phyloP scores from a whole-genome alignment of 2,797 vertebrate species.

The Lithobates pipiens region DNA sequence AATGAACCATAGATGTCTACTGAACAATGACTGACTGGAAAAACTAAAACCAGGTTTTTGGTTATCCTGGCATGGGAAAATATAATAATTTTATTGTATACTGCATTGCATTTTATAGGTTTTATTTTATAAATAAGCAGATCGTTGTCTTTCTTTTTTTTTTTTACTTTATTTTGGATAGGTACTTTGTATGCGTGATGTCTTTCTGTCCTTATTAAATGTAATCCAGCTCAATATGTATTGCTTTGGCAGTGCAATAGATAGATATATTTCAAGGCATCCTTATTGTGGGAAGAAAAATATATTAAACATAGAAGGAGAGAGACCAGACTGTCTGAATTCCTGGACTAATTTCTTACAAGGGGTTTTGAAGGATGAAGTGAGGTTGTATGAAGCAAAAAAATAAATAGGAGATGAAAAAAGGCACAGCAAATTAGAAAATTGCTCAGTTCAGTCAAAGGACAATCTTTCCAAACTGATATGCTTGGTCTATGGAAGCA shows the following conservation, averaged over 20 bases:
- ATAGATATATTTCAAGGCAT: constrained; percentile 36
- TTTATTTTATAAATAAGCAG: no score
- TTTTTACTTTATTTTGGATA: neutral
- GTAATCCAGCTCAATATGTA: constrained; percentile 10
- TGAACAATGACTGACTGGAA: no score
- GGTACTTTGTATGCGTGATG: neutral
- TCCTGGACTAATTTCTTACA: constrained; percentile 42
- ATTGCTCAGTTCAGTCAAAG: constrained; percentile 51
- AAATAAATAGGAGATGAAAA: constrained; percentile 23
- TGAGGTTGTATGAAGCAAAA: constrained; percentile 30
- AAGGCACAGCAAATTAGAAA: constrained; percentile 27
- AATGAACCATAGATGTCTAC: no score
- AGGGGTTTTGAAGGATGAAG: constrained; percentile 35
- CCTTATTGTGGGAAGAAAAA: constrained; percentile 32
- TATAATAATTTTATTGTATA: no score
- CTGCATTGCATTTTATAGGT: no score
- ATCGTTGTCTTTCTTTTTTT: no score
- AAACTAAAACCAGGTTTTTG: no score
- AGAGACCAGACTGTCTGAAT: constrained; percentile 54
- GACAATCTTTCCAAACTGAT: constrained; percentile 39
- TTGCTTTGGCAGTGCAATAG: constrained; percentile 6
- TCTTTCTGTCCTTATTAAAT: neutral
- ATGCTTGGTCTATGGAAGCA: constrained; percentile 34
- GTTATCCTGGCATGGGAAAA: no score
- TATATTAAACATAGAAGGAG: constrained; percentile 27